phyloP scores from a whole-genome alignment of 2,797 vertebrate genomes.

The Micromesistius poutassou region DNA sequence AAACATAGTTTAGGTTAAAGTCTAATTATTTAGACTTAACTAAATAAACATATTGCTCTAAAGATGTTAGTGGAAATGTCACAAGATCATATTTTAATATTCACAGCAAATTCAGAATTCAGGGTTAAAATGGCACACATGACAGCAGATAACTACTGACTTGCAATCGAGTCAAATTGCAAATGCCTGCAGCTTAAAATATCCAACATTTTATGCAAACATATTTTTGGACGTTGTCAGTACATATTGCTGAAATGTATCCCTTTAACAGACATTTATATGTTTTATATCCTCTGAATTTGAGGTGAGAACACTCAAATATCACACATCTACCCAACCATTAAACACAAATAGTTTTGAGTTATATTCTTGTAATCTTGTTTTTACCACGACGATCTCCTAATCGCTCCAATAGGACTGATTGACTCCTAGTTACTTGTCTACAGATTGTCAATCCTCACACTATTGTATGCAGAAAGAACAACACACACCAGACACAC shows the following conservation, averaged over 20 bases:
- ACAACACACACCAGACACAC: slow-evolving; percentile 13
- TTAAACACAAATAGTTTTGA: not conserved
- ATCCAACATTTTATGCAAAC: not conserved
- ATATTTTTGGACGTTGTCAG: not conserved
- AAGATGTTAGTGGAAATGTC: not conserved
- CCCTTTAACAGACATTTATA: not conserved
- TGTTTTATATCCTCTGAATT: not conserved
- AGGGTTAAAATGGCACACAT: not conserved
- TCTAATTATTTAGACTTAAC: not conserved
- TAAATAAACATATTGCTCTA: not conserved
- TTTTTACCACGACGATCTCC: not conserved
- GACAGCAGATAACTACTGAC: not conserved
- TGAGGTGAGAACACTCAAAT: not conserved
- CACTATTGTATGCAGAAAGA: not conserved
- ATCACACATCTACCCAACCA: not conserved
- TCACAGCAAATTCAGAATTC: not conserved
- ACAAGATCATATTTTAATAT: not conserved
- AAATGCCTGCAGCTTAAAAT: not conserved
- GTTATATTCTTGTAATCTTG: not conserved
- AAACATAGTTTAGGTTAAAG: not conserved
- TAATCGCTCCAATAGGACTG: not conserved
- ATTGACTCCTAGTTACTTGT: not conserved
- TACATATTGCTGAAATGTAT: not conserved
- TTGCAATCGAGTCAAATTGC: not conserved
- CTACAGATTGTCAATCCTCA: not conserved